Base-by-base conservation (phyloP, 2,888 invertebrate genomes). In the Aethes cnicana region DNA sequence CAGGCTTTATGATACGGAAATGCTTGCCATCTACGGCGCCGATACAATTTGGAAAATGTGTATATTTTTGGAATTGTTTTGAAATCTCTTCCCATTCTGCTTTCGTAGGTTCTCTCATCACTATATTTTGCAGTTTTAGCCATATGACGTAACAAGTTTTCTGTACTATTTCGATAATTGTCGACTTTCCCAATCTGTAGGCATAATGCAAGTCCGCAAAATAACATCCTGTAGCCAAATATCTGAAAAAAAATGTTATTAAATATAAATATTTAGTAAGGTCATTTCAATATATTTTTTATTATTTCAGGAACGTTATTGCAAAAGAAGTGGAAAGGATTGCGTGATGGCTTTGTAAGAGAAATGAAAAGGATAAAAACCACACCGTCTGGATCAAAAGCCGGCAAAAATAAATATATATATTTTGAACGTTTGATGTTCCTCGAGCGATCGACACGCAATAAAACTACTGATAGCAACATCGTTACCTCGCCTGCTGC, bases 341-440 rank as follows among this genome's bases (percentile, higher is more conserved):
- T 56, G 16, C 43, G 56, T 36, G 50, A 53, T 48, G 33, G 44
- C n/a, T 55, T 53, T 55, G 50, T 50, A 14, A 37, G 48, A 53
- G 57, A 58, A 58, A 43, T 50, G 35, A 58, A 55, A 25, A 55
- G 50, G 32, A 47, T 28, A 32, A 57, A 55, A 37, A 55, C 39
- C 25, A 17, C 55, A 17, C 57, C 53, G 28, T 55, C 49, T 44
- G 54, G 54, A 36, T 57, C 54, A 44, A 54, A 53, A 28, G 56
- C 50, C 26, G 39, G 32, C 32, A 33, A 46, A 46, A 30, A 32
- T 20, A 44, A 48, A 49, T 56, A 54, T 50, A 43, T 57, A 23
- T 57, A 54, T 48, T 57, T 57, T 57, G 32, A 53, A 57, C 44
- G 56, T 47, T 43, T 57, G 36, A 52, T 53, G 52, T 55, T 54